Evolutionary conservation across 2,797 vertebrate genomes (phyloP).

Genomic region (Trematomus bernacchii): DNA sequence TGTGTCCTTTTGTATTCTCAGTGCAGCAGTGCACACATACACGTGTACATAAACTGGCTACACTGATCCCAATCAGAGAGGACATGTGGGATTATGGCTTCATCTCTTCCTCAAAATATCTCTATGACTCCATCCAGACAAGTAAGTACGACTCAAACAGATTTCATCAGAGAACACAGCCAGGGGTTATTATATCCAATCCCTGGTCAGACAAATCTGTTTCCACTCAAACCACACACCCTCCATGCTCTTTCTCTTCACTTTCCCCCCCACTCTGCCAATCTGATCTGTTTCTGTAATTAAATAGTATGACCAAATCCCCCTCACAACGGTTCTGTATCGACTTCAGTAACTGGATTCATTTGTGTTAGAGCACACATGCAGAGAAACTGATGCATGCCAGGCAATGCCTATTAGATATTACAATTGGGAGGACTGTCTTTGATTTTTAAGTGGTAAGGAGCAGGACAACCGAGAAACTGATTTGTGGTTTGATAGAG

Average conservation of each 20-base stretch:
- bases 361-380: constrained; percentile 39
- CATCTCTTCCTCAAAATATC: constrained; percentile 29
- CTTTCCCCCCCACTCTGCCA: constrained; percentile 7
- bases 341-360: constrained; percentile 40
- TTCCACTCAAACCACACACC: constrained; percentile 69
- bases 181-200: constrained; percentile 65
- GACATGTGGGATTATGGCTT: constrained; percentile 37
- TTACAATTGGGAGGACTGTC: constrained; percentile 46
- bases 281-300: constrained; percentile 59
- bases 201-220: constrained; percentile 72
- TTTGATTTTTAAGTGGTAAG: constrained; percentile 29
- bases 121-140: constrained; percentile 32
- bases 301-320: constrained; percentile 68
- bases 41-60: constrained; percentile 25
- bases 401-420: constrained; percentile 47
- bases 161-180: constrained; percentile 68
- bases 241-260: constrained; percentile 9
- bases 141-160: constrained; percentile 43
- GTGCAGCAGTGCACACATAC: constrained; percentile 29
- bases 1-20: constrained; percentile 6
- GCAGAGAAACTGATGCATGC: constrained; percentile 23
- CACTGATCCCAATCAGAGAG: constrained; percentile 47
- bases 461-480: constrained; percentile 24
- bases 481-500: constrained; percentile 47
- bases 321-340: constrained; percentile 50